Conservation (phyloP, 2,113 vertebrate species). For the Psittacus erithacus region DNA sequence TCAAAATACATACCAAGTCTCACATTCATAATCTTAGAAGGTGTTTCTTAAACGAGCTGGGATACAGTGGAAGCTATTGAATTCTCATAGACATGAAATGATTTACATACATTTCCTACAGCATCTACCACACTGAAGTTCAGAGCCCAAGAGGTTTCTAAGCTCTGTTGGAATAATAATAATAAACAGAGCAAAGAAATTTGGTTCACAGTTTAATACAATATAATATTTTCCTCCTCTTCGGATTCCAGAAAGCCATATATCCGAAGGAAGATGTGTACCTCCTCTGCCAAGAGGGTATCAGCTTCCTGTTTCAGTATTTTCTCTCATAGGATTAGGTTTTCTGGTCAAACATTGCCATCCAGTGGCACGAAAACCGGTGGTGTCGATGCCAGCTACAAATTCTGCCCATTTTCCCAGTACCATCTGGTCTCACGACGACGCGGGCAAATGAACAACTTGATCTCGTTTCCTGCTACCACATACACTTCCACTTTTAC, state of each 20-base stretch:
- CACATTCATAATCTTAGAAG: neutral
- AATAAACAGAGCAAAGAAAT: neutral
- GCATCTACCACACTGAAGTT: neutral
- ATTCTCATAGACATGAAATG: neutral
- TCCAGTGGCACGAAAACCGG: conserved; percentile 27
- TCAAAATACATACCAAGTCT: neutral
- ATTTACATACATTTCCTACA: neutral
- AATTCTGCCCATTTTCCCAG: neutral
- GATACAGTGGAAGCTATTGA: neutral
- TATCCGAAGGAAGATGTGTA: neutral
- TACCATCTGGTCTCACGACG: neutral
- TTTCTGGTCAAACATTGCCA: conserved; percentile 60
- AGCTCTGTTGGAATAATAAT: neutral
- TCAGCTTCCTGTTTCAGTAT: neutral
- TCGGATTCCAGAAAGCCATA: neutral
- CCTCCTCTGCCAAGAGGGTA: neutral
- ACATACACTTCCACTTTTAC: neutral
- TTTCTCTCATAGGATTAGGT: neutral
- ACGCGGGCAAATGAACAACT: neutral
- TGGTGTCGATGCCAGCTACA: neutral
- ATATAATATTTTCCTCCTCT: neutral
- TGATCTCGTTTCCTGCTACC: neutral
- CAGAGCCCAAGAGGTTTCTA: neutral
- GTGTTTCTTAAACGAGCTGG: neutral
- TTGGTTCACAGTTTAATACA: neutral